Evolutionary conservation across 1,140 invertebrate species (phyloP).

Genomic region (Drosophila simulans): DNA sequence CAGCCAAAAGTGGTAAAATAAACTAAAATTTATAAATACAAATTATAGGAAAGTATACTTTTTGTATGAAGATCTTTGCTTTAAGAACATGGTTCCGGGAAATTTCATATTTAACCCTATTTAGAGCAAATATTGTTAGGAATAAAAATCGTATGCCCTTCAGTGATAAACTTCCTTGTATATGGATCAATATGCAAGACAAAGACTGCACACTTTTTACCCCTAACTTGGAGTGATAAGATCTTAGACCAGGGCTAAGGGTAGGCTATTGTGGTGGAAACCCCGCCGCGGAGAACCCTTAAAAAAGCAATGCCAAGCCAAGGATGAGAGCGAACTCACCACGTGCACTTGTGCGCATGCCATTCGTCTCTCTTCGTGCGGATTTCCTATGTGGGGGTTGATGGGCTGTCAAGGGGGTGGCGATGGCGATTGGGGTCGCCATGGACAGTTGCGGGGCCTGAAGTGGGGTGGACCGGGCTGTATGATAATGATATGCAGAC

Average conservation of each 20-base stretch:
- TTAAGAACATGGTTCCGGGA: no score
- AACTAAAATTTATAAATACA: slow-evolving; percentile 48
- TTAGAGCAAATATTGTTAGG: no score
- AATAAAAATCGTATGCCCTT: no score
- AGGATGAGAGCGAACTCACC: slow-evolving; percentile 46
- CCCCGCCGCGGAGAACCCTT: slow-evolving; percentile 10
- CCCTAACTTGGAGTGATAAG: not conserved
- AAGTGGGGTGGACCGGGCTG: slow-evolving; percentile 16
- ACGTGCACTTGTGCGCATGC: slow-evolving; percentile 76
- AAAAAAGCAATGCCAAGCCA: slow-evolving; percentile 13
- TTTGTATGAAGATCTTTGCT: no score
- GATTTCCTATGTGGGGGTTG: slow-evolving; percentile 3
- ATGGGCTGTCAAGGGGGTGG: slow-evolving; percentile 24
- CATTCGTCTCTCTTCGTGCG: slow-evolving; percentile 34
- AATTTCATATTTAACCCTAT: no score
- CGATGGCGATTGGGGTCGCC: slow-evolving; percentile 8
- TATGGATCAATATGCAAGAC: not conserved
- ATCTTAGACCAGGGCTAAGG: slow-evolving; percentile 28
- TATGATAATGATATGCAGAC: slow-evolving; percentile 77
- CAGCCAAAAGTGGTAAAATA: slow-evolving; percentile 61
- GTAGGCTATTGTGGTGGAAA: slow-evolving; percentile 17
- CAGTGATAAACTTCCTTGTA: no score
- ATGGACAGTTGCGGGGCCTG: not conserved
- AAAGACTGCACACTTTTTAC: not conserved
- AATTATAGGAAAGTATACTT: no score